Evolutionary conservation across 1,140 invertebrate genomes (phyloP).

Genomic region (Dreissena rostriformis): DNA sequence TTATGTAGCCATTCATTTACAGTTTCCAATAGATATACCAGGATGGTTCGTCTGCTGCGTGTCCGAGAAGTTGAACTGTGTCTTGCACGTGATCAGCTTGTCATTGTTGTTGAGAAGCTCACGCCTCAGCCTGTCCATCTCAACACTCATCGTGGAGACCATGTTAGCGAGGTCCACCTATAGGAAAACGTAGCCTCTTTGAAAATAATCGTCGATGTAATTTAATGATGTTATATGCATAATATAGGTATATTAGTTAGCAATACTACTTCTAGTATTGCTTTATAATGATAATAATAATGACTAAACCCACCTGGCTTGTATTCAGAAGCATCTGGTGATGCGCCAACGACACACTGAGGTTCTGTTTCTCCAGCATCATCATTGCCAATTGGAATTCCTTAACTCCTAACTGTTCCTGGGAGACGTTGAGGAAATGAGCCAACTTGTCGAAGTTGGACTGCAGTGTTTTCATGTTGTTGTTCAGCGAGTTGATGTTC

Average conservation of each 20-base stretch:
- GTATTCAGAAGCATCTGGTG: slow-evolving; percentile 58
- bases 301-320: slow-evolving; percentile 16
- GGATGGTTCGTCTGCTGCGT: background rate
- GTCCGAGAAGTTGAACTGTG: slow-evolving; percentile 10
- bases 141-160: slow-evolving; percentile 26
- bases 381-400: slow-evolving; percentile 17
- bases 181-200: no score
- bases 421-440: slow-evolving; percentile 55
- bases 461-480: slow-evolving; percentile 52
- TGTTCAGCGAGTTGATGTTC: slow-evolving; percentile 49
- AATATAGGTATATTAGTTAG: no score
- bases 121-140: slow-evolving; percentile 27
- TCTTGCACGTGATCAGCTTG: slow-evolving; percentile 29
- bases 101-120: slow-evolving; percentile 27
- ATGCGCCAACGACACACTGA: slow-evolving; percentile 28
- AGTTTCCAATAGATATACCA: background rate
- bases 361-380: slow-evolving; percentile 38
- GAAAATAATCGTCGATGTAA: no score
- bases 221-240: no score
- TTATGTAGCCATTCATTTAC: no score
- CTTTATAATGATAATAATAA: no score
- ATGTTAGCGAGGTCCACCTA: slow-evolving; percentile 45
- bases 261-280: no score
- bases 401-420: slow-evolving; percentile 36
- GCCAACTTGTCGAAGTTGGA: slow-evolving; percentile 44